These are phyloP conservation scores for Acrocephalus kingi DNA, from an alignment of 2,113 vertebrate species.

Conservation along the genomic window DNA sequence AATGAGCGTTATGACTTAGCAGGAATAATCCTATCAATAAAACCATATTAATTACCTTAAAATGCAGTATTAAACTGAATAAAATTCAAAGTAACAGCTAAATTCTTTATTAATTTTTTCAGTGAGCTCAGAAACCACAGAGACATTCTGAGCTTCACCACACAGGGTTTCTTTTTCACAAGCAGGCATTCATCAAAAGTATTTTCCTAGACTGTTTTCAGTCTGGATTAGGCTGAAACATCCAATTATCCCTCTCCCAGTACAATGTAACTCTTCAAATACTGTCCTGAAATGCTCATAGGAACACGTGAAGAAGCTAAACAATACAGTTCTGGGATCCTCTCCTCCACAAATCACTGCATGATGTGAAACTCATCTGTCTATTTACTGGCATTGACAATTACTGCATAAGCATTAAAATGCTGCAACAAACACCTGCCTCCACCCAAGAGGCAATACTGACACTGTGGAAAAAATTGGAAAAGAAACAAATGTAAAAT, in stretches of 20 bases:
- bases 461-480: not conserved
- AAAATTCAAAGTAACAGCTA: not conserved
- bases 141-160: not conserved
- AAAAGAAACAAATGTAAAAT: not conserved
- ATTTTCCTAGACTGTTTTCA: not conserved
- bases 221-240: not conserved
- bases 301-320: not conserved
- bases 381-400: not conserved
- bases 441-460: not conserved
- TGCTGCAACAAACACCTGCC: not conserved
- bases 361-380: not conserved
- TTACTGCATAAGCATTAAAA: not conserved
- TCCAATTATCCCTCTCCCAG: not conserved
- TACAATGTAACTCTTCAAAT: not conserved
- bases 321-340: not conserved
- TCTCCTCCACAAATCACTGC: not conserved
- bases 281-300: not conserved
- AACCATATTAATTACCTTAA: not conserved
- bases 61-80: not conserved
- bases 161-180: not conserved
- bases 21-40: not conserved
- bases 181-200: not conserved
- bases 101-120: not conserved
- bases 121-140: conserved; percentile 15
- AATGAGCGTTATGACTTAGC: not conserved